Base-by-base conservation (phyloP, 2,797 vertebrate species). In the Poliocrania exsul region DNA sequence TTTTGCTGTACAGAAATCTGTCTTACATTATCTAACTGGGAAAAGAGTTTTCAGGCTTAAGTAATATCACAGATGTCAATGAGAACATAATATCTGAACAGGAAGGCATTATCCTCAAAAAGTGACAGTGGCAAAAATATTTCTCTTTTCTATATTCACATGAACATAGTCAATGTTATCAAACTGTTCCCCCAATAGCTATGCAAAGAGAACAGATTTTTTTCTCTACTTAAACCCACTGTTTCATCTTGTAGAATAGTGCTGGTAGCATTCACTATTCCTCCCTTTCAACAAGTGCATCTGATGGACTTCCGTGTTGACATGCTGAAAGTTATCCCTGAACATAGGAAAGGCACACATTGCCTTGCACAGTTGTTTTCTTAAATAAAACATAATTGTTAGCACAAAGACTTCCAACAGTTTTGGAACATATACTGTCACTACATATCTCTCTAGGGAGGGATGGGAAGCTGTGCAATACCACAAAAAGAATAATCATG, bases 261-360 rank as follows among this genome's bases (percentile, higher is more conserved):
- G 21, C 18, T 5, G 10, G 23, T 51, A 78, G 8, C 0, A 0
- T 61, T 72, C 42, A 44, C 20, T 74, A 13, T 33, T 61, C 10
- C 11, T 78, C 6, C 11, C 61, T 87, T 87, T 87, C 42, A 77
- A 4, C 1, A 7, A 20, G 15, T 62, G 6, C 16, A n/a, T 83
- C 46, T 73, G 29, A 46, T 18, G 35, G 13, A 28, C 37, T 73
- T 82, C 40, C 29, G 37, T 4, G 13, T 11, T 40, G 42, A 58
- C 31, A 31, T 80, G 33, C 13, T 67, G 60, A 91, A 92, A 91
- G 40, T 8, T 33, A 65, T 77, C 49, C 35, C 37, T 61, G 37
- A 86, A 86, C 16, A 38, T 69, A 56, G 19, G 13, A 42, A 79
- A 88, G 5, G 20, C 16, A 28, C 51, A 31, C 0, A 0, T 42